Conservation (phyloP, 2,113 vertebrate genomes). For the Numenius arquata region DNA sequence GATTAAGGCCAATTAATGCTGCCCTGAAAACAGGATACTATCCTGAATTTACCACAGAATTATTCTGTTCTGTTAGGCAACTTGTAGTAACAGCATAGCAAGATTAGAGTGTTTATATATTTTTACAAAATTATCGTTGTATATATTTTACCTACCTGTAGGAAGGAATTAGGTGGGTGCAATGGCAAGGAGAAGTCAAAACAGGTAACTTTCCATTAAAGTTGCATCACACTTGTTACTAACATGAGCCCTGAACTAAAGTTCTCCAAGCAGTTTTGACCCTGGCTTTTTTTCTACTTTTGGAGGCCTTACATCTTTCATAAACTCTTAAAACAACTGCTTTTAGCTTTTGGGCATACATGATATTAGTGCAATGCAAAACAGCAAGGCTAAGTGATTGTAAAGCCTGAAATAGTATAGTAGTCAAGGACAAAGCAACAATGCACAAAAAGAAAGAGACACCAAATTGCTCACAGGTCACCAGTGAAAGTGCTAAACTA, state of each 20-base stretch:
- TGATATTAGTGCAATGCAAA: not conserved
- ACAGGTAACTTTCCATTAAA: not conserved
- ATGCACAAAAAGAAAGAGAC: not conserved
- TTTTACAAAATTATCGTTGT: not conserved
- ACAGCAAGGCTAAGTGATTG: not conserved
- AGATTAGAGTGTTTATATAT: not conserved
- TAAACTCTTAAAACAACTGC: not conserved
- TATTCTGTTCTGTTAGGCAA: not conserved
- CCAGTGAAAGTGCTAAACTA: not conserved
- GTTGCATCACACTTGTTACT: not conserved
- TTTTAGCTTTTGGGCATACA: not conserved
- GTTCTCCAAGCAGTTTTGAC: not conserved
- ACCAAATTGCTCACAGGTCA: not conserved
- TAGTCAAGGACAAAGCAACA: not conserved
- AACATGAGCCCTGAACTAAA: not conserved
- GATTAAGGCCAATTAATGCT: not conserved
- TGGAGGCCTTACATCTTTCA: not conserved
- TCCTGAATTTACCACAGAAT: not conserved
- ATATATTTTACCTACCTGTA: not conserved
- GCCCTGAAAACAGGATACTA: not conserved
- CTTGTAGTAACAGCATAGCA: not conserved
- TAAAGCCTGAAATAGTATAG: not conserved
- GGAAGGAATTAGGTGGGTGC: not conserved
- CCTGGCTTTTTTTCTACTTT: not conserved
- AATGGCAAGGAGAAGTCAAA: not conserved